Evolutionary conservation across 2,797 vertebrate genomes (phyloP), one percentile per base, ranked within the genome.

Genomic region (Dicrostonyx torquatus): DNA sequence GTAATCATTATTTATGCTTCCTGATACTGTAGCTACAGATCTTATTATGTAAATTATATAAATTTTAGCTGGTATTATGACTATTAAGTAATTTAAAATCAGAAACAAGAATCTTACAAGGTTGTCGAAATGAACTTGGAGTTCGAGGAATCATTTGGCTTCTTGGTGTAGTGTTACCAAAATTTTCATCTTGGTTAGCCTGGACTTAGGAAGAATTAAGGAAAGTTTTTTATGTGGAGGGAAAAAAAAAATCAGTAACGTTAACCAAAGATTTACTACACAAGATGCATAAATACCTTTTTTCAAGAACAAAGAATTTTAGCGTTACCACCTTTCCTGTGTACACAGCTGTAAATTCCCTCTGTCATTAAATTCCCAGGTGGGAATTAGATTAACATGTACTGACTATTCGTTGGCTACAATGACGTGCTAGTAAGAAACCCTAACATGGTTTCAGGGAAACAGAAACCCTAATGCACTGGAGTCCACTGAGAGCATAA

Each of bases 71-170:
- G 5, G 4, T 75, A 87, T 37, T 82, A 78, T 93, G 84, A 76
- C 37, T 90, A 14, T 18, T 87, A 96, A 94, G 75, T 75, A 62
- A 29, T 95, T 95, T 90, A 92, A 97, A 83, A 90, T 80, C 48
- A 87, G 40, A 97, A 76, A 22, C 29, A 89, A 92, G 1, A 93
- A 73, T 45, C 98, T 95, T 98, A 99, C 99, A 98, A 50, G 98
- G 97, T 73, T 99, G 99, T 97, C 98, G 98, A 97, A 99, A 98
- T 2, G 99, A 99, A 50, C 98, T 98, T 7, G 99, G 99, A 75
- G 99, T 99, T 96, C 98, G 98, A 78, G 98, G 98, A 55, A 98
- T 91, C 64, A 97, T 85, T n/a, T 98, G 95, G 22, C 98, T 95
- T 96, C 98, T 99, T 15, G 99, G 99, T 0, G 97, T 98, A 11